phyloP scores from a whole-genome alignment of 2,888 invertebrate genomes.

The Serripes groenlandicus region DNA sequence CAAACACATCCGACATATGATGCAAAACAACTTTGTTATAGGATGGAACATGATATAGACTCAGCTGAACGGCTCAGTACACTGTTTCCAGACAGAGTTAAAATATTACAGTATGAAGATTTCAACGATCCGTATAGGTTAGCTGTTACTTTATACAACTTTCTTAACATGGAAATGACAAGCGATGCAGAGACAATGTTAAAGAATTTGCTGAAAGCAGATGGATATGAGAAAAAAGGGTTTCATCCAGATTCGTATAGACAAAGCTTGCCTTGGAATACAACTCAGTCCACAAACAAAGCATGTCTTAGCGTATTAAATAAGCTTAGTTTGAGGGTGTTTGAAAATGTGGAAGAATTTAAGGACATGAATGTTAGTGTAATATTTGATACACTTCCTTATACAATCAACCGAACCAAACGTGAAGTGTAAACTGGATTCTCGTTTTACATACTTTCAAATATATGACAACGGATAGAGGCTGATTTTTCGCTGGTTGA shows the following conservation, averaged over 20 bases:
- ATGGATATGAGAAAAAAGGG: background rate
- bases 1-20: background rate
- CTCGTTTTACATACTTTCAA: too few species aligned
- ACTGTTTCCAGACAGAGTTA: constrained; percentile 23
- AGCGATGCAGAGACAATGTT: background rate
- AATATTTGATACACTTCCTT: background rate
- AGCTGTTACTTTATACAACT: constrained; percentile 17
- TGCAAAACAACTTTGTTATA: background rate
- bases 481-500: too few species aligned
- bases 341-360: background rate
- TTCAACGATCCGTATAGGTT: constrained; percentile 30
- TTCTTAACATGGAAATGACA: constrained; percentile 25
- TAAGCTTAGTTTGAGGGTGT: constrained; percentile 5
- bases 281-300: background rate
- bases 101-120: constrained; percentile 37
- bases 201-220: background rate
- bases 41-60: background rate
- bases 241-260: constrained; percentile 10
- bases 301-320: background rate
- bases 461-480: too few species aligned
- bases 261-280: background rate
- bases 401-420: too few species aligned
- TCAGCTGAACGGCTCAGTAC: background rate
- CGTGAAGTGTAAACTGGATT: too few species aligned
- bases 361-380: background rate